Conservation (phyloP, 1,140 invertebrate genomes). For the Drosophila malerkotliana region DNA sequence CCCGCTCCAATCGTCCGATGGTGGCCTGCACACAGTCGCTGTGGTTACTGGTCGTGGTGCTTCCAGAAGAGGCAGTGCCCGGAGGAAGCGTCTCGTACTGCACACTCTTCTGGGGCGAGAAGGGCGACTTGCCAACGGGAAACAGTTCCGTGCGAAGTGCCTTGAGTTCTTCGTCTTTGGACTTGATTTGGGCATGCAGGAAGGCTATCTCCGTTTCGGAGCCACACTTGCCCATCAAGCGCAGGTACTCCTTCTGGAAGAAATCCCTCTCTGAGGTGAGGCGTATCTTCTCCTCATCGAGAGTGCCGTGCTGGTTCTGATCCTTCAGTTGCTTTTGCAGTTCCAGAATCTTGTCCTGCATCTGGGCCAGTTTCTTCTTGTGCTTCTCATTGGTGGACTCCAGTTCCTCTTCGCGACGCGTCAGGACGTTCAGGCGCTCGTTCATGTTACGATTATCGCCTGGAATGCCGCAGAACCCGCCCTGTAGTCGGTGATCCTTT, state of each 20-base stretch:
- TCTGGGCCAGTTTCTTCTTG: slow-evolving; percentile 61
- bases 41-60: slow-evolving; percentile 25
- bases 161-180: slow-evolving; percentile 76
- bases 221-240: slow-evolving; percentile 62
- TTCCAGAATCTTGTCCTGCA: slow-evolving; percentile 54
- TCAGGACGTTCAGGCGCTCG: slow-evolving; percentile 64
- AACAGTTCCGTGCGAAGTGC: slow-evolving; percentile 62
- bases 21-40: slow-evolving; percentile 77
- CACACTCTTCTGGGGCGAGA: slow-evolving; percentile 43
- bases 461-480: slow-evolving; percentile 3
- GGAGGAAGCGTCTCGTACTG: slow-evolving; percentile 43
- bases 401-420: slow-evolving; percentile 64
- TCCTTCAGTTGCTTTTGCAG: slow-evolving; percentile 59
- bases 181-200: slow-evolving; percentile 74
- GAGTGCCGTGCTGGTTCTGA: slow-evolving; percentile 11
- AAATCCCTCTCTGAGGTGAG: slow-evolving; percentile 75
- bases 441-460: slow-evolving; percentile 64
- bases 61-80: slow-evolving; percentile 10
- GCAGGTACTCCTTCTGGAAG: slow-evolving; percentile 81
- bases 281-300: slow-evolving; percentile 76
- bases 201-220: slow-evolving; percentile 73
- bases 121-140: slow-evolving; percentile 10
- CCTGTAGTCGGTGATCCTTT: slow-evolving; percentile 20
- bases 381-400: slow-evolving; percentile 63
- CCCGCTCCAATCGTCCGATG: slow-evolving; percentile 67